phyloP scores from a whole-genome alignment of 2,888 invertebrate genomes.

The Lottia scabra region DNA sequence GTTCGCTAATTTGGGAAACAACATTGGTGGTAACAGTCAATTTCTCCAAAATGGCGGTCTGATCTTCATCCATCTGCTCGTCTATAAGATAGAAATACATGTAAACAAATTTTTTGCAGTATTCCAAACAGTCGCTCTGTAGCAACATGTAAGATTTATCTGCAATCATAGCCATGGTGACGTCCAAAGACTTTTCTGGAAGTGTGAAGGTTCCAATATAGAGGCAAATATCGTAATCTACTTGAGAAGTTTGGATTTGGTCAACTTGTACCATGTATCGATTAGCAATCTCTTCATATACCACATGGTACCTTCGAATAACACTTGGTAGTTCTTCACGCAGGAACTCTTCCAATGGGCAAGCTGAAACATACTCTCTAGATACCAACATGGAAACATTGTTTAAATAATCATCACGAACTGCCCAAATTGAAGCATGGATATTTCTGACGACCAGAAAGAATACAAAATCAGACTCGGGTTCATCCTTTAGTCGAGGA shows the following conservation, averaged over 20 bases:
- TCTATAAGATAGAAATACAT: slow-evolving; percentile 7
- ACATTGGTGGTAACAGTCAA: slow-evolving; percentile 11
- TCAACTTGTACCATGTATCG: slow-evolving; percentile 6
- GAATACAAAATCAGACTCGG: slow-evolving; percentile 4
- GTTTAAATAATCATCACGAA: not conserved
- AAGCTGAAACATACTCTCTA: slow-evolving; percentile 2
- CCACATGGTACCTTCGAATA: slow-evolving; percentile 8
- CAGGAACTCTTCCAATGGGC: not conserved
- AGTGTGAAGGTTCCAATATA: slow-evolving; percentile 12
- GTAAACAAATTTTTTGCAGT: slow-evolving; percentile 13
- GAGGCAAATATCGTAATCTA: slow-evolving; percentile 11
- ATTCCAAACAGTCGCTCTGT: slow-evolving; percentile 11
- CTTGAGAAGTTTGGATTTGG: not conserved
- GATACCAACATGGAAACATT: not conserved
- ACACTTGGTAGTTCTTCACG: not conserved
- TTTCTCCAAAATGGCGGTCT: slow-evolving; percentile 9
- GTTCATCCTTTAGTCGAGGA: slow-evolving; percentile 5
- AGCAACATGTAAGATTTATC: slow-evolving; percentile 10
- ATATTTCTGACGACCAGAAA: slow-evolving; percentile 8
- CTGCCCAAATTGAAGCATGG: slow-evolving; percentile 12
- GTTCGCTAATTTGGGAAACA: slow-evolving; percentile 7
- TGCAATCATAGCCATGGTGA: slow-evolving; percentile 10
- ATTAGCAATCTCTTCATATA: not conserved
- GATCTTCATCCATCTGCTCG: slow-evolving; percentile 4
- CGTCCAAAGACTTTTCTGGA: slow-evolving; percentile 7